Base-by-base conservation (phyloP, 2,888 invertebrate species). In the Sinotaia quadrata region DNA sequence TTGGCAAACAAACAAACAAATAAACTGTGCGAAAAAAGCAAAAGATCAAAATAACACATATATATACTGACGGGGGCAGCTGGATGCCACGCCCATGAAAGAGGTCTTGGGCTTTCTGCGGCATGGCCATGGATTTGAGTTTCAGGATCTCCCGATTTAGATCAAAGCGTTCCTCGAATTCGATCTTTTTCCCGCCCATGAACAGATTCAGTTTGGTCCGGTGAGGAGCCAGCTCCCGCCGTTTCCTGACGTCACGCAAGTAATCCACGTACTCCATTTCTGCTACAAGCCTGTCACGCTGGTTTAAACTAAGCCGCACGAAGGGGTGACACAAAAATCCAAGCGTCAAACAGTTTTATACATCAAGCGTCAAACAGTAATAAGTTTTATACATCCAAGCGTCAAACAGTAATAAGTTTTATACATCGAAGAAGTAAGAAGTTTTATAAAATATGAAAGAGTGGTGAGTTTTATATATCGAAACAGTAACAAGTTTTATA, bases 161-260 rank as follows among this genome's bases (percentile, higher is more conserved):
- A 61, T 84, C 83, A 74, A 84, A 83, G 82, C 85, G 80, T 73
- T 85, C 85, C 57, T 78, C 75, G 61, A 84, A 77, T 60, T 83
- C 82, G 31, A 84, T 78, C 75, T 80, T 81, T 67, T 81, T 82
- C 51, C 85, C 84, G 29, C 83, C 84, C 83, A 85, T 82, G n/a
- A 82, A 74, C 8, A 85, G 75, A 60, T 84, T 82, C 15, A 82
- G 77, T 61, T 81, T 78, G 21, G 81, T 81, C 62, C 84, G 70
- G 68, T 85, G 84, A 56, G 81, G 82, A 61, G 80, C 69, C 51
- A 83, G 76, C 71, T 84, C 83, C 49, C 78, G 67, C 51, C 79
- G 73, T 49, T 83, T 63, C 60, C 80, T 82, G 27, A 81, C 78
- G n/a, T 80, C 80, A 4, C 83, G 73, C 62, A 85, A 68, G 56